Conservation (phyloP, 2,797 vertebrate genomes). For the Florisuga fusca region DNA sequence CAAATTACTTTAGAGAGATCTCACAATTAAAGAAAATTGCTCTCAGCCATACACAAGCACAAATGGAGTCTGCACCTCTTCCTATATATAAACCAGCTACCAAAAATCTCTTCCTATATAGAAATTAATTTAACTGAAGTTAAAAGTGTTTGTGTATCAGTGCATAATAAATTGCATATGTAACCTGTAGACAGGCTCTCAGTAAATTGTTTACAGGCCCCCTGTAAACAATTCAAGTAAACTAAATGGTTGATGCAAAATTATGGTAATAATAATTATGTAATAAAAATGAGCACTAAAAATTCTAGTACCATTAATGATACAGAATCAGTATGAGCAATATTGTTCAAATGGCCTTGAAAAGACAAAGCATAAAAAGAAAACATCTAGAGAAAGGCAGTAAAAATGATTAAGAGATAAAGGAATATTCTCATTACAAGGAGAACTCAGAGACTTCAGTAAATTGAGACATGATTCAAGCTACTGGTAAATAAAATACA, state of each 20-base stretch:
- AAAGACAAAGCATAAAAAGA: not conserved
- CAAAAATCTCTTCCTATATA: not conserved
- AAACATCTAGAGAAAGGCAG: not conserved
- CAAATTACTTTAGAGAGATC: not conserved
- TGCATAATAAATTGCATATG: fast-evolving
- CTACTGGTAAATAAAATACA: not conserved
- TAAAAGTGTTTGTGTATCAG: not conserved
- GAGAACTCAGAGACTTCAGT: not conserved
- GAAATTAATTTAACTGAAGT: too few species aligned
- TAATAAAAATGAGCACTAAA: not conserved
- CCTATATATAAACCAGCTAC: not conserved
- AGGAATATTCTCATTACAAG: not conserved
- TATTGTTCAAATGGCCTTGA: not conserved
- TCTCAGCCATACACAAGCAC: not conserved
- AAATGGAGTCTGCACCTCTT: not conserved
- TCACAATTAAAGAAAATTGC: not conserved
- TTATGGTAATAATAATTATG: not conserved
- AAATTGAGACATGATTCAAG: not conserved
- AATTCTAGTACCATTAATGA: not conserved
- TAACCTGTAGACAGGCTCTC: not conserved
- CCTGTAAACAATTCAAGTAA: not conserved
- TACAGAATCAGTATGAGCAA: not conserved
- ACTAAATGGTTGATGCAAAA: not conserved
- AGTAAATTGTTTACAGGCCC: too few species aligned
- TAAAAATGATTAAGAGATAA: not conserved